Base-by-base conservation (phyloP, 2,113 vertebrate genomes). In the Heliornis fulica region DNA sequence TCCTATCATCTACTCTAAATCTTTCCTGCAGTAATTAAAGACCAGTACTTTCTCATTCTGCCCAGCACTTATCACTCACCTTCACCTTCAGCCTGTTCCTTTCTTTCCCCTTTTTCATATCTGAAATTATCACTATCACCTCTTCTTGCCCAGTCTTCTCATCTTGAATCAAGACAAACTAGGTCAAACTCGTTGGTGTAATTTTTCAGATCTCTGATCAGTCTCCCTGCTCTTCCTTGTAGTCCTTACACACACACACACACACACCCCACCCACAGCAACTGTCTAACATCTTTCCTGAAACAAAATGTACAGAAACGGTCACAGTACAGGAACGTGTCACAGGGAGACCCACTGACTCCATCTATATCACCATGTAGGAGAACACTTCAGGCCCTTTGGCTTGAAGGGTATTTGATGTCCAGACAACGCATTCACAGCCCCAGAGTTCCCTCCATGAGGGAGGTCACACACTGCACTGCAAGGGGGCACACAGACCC, bases 371-470 rank as follows among this genome's bases (percentile, higher is more conserved):
- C 25, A 66, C 1, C 1, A 1, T 7, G 23, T 43, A 85, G 40
- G 32, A 75, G 34, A 45, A 19, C 22, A 29, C 26, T 70, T 66
- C 26, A 21, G 29, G 36, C 18, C 15, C 57, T 43, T n/a, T 71
- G 32, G 32, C 18, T 21, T 51, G 45, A 89, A 45, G 29, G 65
- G 29, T n/a, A 50, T 85, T 46, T 60, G 31, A 74, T 36, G 26
- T 45, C 32, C 5, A 2, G 8, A 21, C 21, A 48, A 5, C 32
- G 9, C 50, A 19, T 8, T 19, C 54, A 46, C 7, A 75, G 28
- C 34, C 53, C n/a, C 23, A 53, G 45, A 1, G 12, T 25, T 57
- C 0, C 0, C 31, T 70, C 31, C 46, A 21, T 10, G 28, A 84
- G 22, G 14, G 13, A 85, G 23, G 40, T 15, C 50, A 7, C n/a